Conservation (phyloP, 2,888 invertebrate species). For the Cepaea hortensis region DNA sequence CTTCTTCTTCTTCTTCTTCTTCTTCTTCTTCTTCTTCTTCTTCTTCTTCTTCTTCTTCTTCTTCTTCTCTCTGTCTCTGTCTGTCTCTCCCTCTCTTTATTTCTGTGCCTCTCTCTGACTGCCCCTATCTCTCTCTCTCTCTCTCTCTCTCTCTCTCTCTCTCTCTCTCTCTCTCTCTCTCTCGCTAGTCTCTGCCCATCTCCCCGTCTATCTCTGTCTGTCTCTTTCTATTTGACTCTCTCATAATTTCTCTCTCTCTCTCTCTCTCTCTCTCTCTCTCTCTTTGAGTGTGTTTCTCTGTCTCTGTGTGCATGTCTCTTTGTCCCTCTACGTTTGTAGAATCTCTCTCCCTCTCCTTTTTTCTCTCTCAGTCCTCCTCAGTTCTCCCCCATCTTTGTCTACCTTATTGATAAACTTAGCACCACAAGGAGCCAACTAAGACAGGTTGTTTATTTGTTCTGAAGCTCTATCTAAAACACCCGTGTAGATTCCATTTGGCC, state of each 20-base stretch:
- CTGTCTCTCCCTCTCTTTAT: not conserved
- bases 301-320: too few relatives aligned
- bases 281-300: too few relatives aligned
- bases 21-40: not conserved
- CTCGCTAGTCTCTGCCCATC: not conserved
- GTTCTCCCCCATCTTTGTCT: too few relatives aligned
- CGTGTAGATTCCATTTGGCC: too few relatives aligned
- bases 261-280: not conserved
- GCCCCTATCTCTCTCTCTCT: not conserved
- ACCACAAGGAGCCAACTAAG: too few relatives aligned
- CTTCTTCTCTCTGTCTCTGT: not conserved
- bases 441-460: conserved; percentile 8
- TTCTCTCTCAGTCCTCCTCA: too few relatives aligned
- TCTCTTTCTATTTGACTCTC: conserved; percentile 6
- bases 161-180: not conserved
- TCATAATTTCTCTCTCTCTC: conserved; percentile 2
- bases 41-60: not conserved
- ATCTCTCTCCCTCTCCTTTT: too few relatives aligned
- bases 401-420: too few relatives aligned
- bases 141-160: not conserved
- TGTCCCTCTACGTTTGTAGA: too few relatives aligned
- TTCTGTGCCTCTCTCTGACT: not conserved
- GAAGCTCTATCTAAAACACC: not conserved
- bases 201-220: not conserved
- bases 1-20: not conserved